Evolutionary conservation across 2,797 vertebrate species (phyloP).

Genomic region (Phataginus tricuspis): DNA sequence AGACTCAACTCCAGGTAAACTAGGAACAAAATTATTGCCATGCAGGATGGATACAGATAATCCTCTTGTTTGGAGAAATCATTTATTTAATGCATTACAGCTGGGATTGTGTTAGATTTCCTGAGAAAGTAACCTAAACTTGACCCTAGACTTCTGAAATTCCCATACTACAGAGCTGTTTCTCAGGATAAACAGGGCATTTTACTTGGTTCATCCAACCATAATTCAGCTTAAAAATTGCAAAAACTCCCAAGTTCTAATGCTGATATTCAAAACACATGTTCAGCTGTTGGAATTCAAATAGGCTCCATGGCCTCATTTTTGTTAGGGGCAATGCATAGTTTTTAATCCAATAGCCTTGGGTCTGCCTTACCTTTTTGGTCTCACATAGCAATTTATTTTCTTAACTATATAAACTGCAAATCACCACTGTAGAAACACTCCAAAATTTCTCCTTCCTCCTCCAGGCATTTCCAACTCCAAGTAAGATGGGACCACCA

Average conservation of each 20-base stretch:
- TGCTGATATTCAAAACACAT: constrained; percentile 52
- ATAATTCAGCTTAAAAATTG: constrained; percentile 47
- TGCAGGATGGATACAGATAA: constrained; percentile 8
- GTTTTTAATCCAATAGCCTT: background rate
- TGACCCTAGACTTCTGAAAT: background rate
- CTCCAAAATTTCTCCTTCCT: background rate
- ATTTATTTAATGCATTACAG: background rate
- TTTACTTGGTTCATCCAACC: constrained; percentile 62
- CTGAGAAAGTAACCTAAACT: constrained; percentile 60
- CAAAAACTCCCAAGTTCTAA: background rate
- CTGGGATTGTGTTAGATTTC: constrained; percentile 52
- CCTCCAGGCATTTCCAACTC: background rate
- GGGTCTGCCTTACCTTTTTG: constrained; percentile 11
- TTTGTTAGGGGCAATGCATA: background rate
- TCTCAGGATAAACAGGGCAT: constrained; percentile 69
- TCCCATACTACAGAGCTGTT: constrained; percentile 25
- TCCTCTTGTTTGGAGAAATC: background rate
- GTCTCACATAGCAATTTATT: background rate
- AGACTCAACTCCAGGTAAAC: constrained; percentile 12
- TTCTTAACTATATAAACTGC: background rate
- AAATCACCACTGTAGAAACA: background rate
- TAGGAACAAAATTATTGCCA: constrained; percentile 7
- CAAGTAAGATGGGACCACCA: background rate
- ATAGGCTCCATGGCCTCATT: background rate
- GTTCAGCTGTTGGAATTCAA: constrained; percentile 12